These are phyloP conservation scores for Volucella zonaria DNA, from an alignment of 2,888 invertebrate genomes.

Conservation along the genomic window DNA sequence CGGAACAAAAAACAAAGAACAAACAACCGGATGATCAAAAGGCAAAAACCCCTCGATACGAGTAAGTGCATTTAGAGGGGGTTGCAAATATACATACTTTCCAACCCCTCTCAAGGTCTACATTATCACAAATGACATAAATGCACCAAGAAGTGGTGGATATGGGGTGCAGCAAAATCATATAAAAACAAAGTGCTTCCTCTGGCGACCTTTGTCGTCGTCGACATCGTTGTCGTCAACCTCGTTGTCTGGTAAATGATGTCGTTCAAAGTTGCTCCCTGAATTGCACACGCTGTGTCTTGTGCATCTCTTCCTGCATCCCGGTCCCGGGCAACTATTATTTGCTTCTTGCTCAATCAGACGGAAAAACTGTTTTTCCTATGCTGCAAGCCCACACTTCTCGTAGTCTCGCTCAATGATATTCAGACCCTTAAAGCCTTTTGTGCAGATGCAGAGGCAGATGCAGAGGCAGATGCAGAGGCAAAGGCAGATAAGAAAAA, in stretches of 20 bases:
- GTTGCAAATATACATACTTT: neutral
- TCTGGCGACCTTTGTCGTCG: slow-evolving; percentile 52
- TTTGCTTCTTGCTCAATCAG: slow-evolving; percentile 67
- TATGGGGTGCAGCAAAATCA: slow-evolving; percentile 21
- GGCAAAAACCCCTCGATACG: slow-evolving; percentile 19
- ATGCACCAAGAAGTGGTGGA: slow-evolving; percentile 41
- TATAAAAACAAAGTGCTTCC: slow-evolving; percentile 71
- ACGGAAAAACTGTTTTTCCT: slow-evolving; percentile 58
- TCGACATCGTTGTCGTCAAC: slow-evolving; percentile 15
- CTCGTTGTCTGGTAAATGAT: slow-evolving; percentile 50
- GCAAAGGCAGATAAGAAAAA: slow-evolving; percentile 61
- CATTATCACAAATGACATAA: slow-evolving; percentile 63
- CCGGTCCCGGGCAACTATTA: slow-evolving; percentile 31
- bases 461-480: neutral
- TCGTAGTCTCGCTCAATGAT: slow-evolving; percentile 5
- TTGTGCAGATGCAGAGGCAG: neutral
- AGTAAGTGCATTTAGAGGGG: slow-evolving; percentile 50
- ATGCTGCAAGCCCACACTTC: neutral
- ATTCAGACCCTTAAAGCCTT: neutral
- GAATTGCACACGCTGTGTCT: slow-evolving; percentile 44
- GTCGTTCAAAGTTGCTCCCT: slow-evolving; percentile 51
- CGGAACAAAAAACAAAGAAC: slow-evolving; percentile 20
- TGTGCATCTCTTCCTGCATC: slow-evolving; percentile 12
- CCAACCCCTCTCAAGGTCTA: slow-evolving; percentile 27
- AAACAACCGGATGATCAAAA: slow-evolving; percentile 57